Evolutionary conservation across 2,888 invertebrate genomes (phyloP), one percentile per base, ranked within the genome.

Genomic region (Sarcophaga subvicina): DNA sequence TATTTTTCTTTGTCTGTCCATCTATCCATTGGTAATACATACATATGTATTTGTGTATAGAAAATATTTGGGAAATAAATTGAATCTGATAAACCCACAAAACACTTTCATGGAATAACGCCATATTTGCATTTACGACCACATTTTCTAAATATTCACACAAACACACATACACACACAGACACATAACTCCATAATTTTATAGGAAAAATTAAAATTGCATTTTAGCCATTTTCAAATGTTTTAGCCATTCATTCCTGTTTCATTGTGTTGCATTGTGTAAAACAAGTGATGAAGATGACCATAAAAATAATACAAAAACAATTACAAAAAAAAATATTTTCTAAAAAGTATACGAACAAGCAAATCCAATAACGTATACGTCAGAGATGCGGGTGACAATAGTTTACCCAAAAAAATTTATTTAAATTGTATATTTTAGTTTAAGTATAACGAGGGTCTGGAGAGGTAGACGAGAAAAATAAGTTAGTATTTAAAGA

Each of bases 51-150:
- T 54, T 54, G 17, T 14, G 17, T 17, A 17, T 54, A 54, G 54
- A 54, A 54, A 54, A 70, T 70, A 76, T 76, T 70, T 78, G 17
- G 20, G 64, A 80, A 77, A 77, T 54, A 80, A 86, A 83, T 86
- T 80, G 60, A 78, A 83, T 81, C 78, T 83, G 73, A 75, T 71
- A 80, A 81, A 75, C 86, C 86, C 86, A 86, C 80, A 86, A 86
- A 83, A 86, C 86, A 86, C 86, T 83, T 86, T 83, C 83, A 86
- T 86, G 86, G 83, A 86, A 86, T 77, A 66, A 78, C 80, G 86
- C 86, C 86, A 83, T 83, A 86, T 77, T 83, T 80, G 71, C 62
- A 22, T 20, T 20, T 69, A 62, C 63, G 60, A 81, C 83, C 86
- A 81, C 78, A 86, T 81, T 81, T 78, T 81, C 86, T 70, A 73